These are phyloP conservation scores for Mola mola DNA, from an alignment of 2,113 vertebrate genomes.

Conservation along the genomic window DNA sequence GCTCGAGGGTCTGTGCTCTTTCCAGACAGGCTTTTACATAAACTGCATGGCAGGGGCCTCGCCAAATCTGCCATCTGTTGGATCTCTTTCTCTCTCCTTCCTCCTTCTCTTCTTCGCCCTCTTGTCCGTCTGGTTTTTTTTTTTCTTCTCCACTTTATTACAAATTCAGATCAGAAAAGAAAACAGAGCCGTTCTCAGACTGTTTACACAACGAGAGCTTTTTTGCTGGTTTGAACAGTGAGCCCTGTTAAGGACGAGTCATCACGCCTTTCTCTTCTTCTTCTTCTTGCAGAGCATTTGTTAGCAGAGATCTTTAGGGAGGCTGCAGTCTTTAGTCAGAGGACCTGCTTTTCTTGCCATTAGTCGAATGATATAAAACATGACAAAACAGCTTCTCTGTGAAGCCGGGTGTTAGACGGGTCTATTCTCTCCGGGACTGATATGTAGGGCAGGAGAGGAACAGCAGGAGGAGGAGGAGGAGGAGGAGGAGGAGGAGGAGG, in stretches of 20 bases:
- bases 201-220: slow-evolving; percentile 68
- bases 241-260: slow-evolving; percentile 59
- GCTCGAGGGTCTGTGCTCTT: slow-evolving; percentile 72
- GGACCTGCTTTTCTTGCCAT: slow-evolving; percentile 79
- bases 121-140: slow-evolving; percentile 42
- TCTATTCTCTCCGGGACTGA: slow-evolving; percentile 81
- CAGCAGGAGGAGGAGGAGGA: slow-evolving; percentile 62
- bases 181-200: slow-evolving; percentile 45
- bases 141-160: slow-evolving; percentile 62
- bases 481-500: not conserved
- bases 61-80: slow-evolving; percentile 82
- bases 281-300: slow-evolving; percentile 66
- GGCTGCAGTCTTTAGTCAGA: slow-evolving; percentile 78
- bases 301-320: slow-evolving; percentile 77
- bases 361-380: slow-evolving; percentile 86
- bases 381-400: slow-evolving; percentile 82
- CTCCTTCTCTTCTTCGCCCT: slow-evolving; percentile 35
- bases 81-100: slow-evolving; percentile 56
- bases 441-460: slow-evolving; percentile 82
- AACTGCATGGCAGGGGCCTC: slow-evolving; percentile 71
- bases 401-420: slow-evolving; percentile 81
- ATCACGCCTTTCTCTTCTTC: slow-evolving; percentile 25
- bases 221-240: slow-evolving; percentile 63
- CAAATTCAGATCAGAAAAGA: slow-evolving; percentile 64
- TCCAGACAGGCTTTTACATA: slow-evolving; percentile 78